A percentile compares a stretch with the other conserved stretches of the same genome.
phyloP scores from a whole-genome alignment of 2,797 vertebrate species.

The Danio kyathit region DNA sequence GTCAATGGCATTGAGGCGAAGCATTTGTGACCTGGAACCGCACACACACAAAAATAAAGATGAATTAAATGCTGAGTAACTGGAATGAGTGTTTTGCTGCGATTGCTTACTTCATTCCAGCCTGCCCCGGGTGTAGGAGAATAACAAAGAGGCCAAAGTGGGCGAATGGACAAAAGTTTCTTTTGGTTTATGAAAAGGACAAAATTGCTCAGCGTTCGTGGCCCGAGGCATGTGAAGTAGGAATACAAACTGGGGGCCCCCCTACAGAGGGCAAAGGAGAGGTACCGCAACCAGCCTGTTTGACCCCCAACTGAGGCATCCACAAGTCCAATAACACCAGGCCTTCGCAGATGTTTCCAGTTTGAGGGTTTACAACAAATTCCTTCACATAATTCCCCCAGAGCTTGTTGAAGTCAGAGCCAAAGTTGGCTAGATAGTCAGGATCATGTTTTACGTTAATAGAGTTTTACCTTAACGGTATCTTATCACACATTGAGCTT shows the following conservation, averaged over 20 bases:
- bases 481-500: constrained; percentile 64
- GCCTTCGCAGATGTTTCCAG: constrained; percentile 79
- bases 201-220: constrained; percentile 29
- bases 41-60: constrained; percentile 39
- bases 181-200: constrained; percentile 43
- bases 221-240: constrained; percentile 45
- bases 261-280: constrained; percentile 50
- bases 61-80: constrained; percentile 44
- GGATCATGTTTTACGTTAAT: constrained; percentile 59
- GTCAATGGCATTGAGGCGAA: constrained; percentile 43
- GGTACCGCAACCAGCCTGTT: constrained; percentile 41
- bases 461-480: constrained; percentile 60
- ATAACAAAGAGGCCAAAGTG: constrained; percentile 32
- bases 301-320: constrained; percentile 51
- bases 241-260: constrained; percentile 38
- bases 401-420: constrained; percentile 70
- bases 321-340: constrained; percentile 66
- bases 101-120: constrained; percentile 38
- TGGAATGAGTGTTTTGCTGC: constrained; percentile 38
- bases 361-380: constrained; percentile 80
- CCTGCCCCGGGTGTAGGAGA: constrained; percentile 33
- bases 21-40: constrained; percentile 45
- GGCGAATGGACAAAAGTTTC: constrained; percentile 12
- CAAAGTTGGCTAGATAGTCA: constrained; percentile 61
- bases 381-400: constrained; percentile 78